These are phyloP conservation scores for Arion vulgaris DNA, from an alignment of 1,140 invertebrate genomes.

Conservation along the genomic window DNA sequence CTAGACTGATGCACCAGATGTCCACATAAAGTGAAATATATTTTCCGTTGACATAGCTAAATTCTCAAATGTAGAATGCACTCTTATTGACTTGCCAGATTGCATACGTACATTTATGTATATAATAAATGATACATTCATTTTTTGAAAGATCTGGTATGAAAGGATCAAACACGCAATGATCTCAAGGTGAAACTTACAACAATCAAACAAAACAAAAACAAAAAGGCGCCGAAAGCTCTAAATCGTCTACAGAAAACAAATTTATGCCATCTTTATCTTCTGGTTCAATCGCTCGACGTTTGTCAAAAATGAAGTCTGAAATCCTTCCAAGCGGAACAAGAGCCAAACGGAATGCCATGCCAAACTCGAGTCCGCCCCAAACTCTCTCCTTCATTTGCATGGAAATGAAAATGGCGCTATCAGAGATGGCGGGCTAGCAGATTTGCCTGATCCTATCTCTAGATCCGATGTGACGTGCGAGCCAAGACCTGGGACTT, in stretches of 20 bases:
- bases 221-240: slow-evolving; percentile 10
- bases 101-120: background rate
- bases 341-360: background rate
- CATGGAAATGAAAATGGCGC: slow-evolving; percentile 39
- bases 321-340: slow-evolving; percentile 23
- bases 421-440: slow-evolving; percentile 25
- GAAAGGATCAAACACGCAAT: background rate
- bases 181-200: no score
- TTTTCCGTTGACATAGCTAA: no score
- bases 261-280: slow-evolving; percentile 35
- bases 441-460: slow-evolving; percentile 24
- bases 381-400: slow-evolving; percentile 26
- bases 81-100: no score
- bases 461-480: slow-evolving; percentile 22
- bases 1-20: no score
- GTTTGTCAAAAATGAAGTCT: slow-evolving; percentile 38
- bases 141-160: background rate
- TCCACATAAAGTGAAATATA: no score
- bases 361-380: background rate
- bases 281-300: slow-evolving; percentile 22
- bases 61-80: no score
- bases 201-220: no score
- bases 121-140: background rate
- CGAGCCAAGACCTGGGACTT: slow-evolving; percentile 4
- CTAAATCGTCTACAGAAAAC: slow-evolving; percentile 14